A percentile compares a stretch with the other conserved stretches of the same genome.
These are phyloP conservation scores for Lithophane semibrunnea DNA, from an alignment of 2,888 invertebrate species.

Conservation along the genomic window DNA sequence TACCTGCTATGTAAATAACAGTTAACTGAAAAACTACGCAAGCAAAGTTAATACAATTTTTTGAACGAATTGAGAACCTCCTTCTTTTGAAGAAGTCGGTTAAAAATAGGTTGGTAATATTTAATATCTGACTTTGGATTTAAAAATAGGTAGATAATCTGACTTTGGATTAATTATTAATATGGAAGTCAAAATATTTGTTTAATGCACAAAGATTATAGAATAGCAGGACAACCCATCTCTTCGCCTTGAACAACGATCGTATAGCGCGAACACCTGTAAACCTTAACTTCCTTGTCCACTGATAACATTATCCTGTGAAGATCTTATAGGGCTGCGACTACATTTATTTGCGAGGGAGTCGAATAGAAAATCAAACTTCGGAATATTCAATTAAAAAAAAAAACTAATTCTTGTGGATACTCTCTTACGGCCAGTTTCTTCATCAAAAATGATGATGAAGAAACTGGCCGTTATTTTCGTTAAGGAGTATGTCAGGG, in stretches of 20 bases:
- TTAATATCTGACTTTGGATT: not conserved
- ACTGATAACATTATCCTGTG: slow-evolving; percentile 47
- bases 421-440: too few relatives aligned
- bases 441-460: too few relatives aligned
- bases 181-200: not conserved
- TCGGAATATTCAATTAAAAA: too few relatives aligned
- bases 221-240: slow-evolving; percentile 24
- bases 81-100: too few relatives aligned
- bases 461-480: too few relatives aligned
- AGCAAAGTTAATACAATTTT: too few relatives aligned
- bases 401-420: not conserved
- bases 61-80: too few relatives aligned
- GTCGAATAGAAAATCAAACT: not conserved
- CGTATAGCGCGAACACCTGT: slow-evolving; percentile 37
- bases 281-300: slow-evolving; percentile 50
- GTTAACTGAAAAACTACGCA: too few relatives aligned
- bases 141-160: not conserved
- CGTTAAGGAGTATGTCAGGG: too few relatives aligned
- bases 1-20: too few relatives aligned
- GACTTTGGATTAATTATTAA: not conserved
- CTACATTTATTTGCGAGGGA: not conserved
- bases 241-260: slow-evolving; percentile 10
- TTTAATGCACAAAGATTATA: slow-evolving; percentile 19
- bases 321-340: slow-evolving; percentile 32
- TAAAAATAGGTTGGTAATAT: not conserved